These are phyloP conservation scores for Orthosia gracilis DNA, from an alignment of 2,888 invertebrate species.

Conservation along the genomic window DNA sequence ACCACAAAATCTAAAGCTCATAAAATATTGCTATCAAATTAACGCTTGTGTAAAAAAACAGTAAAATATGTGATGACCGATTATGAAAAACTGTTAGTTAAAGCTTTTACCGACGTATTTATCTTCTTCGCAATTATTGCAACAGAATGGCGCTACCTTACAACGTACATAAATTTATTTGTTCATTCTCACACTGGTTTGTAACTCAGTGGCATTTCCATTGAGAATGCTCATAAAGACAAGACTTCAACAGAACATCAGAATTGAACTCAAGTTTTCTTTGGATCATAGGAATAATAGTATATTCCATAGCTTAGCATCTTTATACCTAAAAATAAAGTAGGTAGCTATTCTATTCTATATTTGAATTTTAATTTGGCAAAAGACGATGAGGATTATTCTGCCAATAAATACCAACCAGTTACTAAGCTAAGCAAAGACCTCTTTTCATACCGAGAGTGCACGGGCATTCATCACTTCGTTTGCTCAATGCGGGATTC, in stretches of 20 bases:
- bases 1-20: conserved; percentile 1
- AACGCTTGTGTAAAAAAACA: not conserved
- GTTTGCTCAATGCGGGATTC: too few species aligned
- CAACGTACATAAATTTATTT: not conserved
- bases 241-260: not conserved
- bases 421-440: too few species aligned
- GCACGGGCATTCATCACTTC: too few species aligned
- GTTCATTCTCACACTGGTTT: not conserved
- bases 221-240: not conserved
- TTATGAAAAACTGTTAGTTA: not conserved
- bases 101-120: not conserved
- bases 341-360: too few species aligned
- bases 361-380: too few species aligned
- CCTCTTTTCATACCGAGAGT: too few species aligned
- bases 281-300: not conserved
- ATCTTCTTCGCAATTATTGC: too few species aligned
- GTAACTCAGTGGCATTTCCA: not conserved
- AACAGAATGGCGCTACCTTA: not conserved
- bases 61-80: not conserved
- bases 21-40: not conserved
- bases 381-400: too few species aligned
- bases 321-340: not conserved
- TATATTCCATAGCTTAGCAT: not conserved
- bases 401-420: too few species aligned
- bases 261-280: not conserved